Base-by-base conservation (phyloP, 2,888 invertebrate genomes). In the Alentia gelatinosa region DNA sequence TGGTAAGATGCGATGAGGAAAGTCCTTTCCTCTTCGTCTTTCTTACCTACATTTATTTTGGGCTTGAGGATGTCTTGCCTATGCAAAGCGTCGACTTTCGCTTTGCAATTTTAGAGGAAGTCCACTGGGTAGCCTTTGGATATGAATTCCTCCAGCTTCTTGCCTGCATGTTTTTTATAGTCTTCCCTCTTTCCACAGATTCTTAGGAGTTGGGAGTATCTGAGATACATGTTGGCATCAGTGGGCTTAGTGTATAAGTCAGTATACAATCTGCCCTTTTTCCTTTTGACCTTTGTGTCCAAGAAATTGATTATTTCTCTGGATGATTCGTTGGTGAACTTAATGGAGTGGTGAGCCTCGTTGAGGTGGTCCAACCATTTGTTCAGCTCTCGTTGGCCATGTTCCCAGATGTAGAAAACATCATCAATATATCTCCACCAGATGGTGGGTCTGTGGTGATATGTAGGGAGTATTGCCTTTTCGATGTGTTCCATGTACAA, bases 401-500 rank as follows among this genome's bases (percentile, higher is more conserved):
- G 63, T 15, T 9, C 15, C 63, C 63, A 63, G 9, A 79, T 79
- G 79, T 15, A 79, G 79, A 79, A 79, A 5, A 79, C 33, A n/a
- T 79, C 79, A 33, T 79, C 79, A 4, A 79, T 79, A 33, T 15
- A 79, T 79, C 79, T 35, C n/a, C 15, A n/a, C 79, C 79, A 79
- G 19, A 79, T 9, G 4, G 79, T 30, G 4, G 79, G 79, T 33
- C 33, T 79, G n/a, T n/a, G n/a, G n/a, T n/a, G n/a, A n/a, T n/a
- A n/a, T n/a, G n/a, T n/a, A n/a, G n/a, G n/a, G n/a, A n/a, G n/a
- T n/a, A n/a, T n/a, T n/a, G n/a, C n/a, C n/a, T n/a, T n/a, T n/a
- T n/a, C n/a, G n/a, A n/a, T n/a, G n/a, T n/a, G n/a, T n/a, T n/a
- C n/a, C n/a, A n/a, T n/a, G n/a, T n/a, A n/a, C n/a, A n/a, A n/a